phyloP scores from a whole-genome alignment of 2,113 vertebrate species.

The Sinosuthora webbiana region DNA sequence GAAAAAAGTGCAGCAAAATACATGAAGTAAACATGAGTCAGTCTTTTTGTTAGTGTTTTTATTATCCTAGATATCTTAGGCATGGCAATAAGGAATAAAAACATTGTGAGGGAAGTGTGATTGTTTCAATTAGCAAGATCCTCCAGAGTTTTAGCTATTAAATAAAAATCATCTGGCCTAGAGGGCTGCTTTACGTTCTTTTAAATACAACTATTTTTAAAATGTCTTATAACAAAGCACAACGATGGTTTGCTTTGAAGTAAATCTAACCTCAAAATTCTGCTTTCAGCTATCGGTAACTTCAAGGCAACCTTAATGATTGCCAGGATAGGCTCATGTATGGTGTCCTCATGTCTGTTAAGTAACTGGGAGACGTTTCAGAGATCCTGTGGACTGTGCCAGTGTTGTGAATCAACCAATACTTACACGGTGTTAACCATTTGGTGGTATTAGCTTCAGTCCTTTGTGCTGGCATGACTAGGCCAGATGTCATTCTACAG shows the following conservation, averaged over 20 bases:
- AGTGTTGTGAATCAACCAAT: background rate
- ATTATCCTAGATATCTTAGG: background rate
- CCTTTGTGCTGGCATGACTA: background rate
- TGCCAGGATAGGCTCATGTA: background rate
- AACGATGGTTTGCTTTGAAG: background rate
- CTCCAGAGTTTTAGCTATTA: background rate
- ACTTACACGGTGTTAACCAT: background rate
- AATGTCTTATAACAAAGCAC: background rate
- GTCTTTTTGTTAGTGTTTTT: background rate
- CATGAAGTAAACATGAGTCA: background rate
- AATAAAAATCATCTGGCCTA: conserved; percentile 16
- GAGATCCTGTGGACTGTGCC: background rate
- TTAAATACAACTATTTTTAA: background rate
- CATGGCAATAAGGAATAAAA: background rate
- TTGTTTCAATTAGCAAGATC: conserved; percentile 2
- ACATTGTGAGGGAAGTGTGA: background rate
- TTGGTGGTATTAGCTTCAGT: background rate
- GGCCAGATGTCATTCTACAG: background rate
- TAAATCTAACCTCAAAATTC: conserved; percentile 36
- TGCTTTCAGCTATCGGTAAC: background rate
- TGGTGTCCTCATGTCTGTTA: conserved; percentile 7
- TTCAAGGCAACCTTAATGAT: conserved; percentile 1
- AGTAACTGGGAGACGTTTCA: background rate
- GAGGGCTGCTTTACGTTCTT: background rate
- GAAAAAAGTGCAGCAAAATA: background rate